Conservation (phyloP, 2,888 invertebrate species). For the Ormia ochracea region DNA sequence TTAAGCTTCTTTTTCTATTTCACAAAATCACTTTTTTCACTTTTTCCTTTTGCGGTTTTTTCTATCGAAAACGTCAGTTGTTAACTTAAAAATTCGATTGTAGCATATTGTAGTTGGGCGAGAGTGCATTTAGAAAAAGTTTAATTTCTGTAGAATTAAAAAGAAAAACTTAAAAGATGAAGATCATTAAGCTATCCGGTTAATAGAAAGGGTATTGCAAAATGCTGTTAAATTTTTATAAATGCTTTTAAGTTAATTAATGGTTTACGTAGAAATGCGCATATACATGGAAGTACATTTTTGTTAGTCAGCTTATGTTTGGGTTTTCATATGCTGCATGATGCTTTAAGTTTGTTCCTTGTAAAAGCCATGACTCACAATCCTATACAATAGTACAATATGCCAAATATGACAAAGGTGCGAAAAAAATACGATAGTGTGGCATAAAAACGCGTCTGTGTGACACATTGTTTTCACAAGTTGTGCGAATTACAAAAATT, state of each 20-base stretch:
- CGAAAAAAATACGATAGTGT: too few relatives aligned
- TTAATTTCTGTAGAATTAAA: neutral
- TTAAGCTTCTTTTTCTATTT: constrained; percentile 35
- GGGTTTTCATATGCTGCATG: too few relatives aligned
- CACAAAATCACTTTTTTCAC: neutral
- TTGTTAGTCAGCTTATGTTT: too few relatives aligned
- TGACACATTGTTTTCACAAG: too few relatives aligned
- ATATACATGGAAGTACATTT: too few relatives aligned
- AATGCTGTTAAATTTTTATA: neutral
- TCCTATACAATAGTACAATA: too few relatives aligned
- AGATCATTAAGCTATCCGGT: neutral
- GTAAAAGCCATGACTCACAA: too few relatives aligned
- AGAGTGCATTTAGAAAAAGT: neutral
- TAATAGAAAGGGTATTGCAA: neutral
- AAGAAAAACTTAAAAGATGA: neutral
- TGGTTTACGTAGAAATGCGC: too few relatives aligned
- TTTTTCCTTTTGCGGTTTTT: neutral
- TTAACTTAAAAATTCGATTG: constrained; percentile 10
- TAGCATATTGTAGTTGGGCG: constrained; percentile 1
- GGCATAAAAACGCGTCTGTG: too few relatives aligned
- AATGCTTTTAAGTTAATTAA: neutral
- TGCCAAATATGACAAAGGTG: too few relatives aligned
- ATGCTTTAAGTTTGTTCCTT: too few relatives aligned
- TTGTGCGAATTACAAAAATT: too few relatives aligned
- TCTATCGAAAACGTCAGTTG: constrained; percentile 9